These are phyloP conservation scores for Folsomia manolachei DNA, from an alignment of 2,888 invertebrate genomes.

Conservation along the genomic window DNA sequence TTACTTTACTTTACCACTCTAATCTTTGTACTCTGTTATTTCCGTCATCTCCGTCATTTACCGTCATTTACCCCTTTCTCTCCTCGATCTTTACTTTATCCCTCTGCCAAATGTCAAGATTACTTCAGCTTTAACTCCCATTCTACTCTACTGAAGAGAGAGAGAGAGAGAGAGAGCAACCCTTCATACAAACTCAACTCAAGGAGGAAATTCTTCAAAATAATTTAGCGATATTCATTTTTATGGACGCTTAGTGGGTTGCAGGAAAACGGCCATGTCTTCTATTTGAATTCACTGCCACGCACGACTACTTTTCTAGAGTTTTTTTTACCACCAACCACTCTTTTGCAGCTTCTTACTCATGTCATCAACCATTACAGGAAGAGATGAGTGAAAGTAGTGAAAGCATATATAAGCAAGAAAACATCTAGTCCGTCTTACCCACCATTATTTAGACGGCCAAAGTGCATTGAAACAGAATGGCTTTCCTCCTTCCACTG, in stretches of 20 bases:
- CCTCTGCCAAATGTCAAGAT: conserved; percentile 21
- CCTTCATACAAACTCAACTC: background rate
- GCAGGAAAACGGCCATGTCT: too few species aligned
- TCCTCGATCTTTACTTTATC: background rate
- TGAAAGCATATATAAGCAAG: too few species aligned
- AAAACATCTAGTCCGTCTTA: too few species aligned
- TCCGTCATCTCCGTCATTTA: conserved; percentile 16
- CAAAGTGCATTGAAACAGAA: conserved; percentile 18
- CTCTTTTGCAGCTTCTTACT: background rate
- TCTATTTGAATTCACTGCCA: background rate
- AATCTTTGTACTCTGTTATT: conserved; percentile 20
- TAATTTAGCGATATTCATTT: conserved; percentile 23
- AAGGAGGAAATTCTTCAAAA: conserved; percentile 14
- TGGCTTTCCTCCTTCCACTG: conserved; percentile 13
- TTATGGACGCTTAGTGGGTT: conserved; percentile 6
- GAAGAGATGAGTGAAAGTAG: background rate
- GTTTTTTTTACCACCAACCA: background rate
- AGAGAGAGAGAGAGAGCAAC: too few species aligned
- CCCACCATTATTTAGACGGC: background rate
- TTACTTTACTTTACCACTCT: conserved; percentile 19
- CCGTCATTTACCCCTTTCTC: conserved; percentile 11
- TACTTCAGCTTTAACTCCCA: conserved; percentile 18
- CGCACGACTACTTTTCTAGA: too few species aligned
- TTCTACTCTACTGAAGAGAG: too few species aligned
- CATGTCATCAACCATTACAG: background rate